A percentile compares a stretch with the other conserved stretches of the same genome.
These are phyloP conservation scores for Sebastes vulpes DNA, from an alignment of 2,797 vertebrate genomes.

Conservation along the genomic window DNA sequence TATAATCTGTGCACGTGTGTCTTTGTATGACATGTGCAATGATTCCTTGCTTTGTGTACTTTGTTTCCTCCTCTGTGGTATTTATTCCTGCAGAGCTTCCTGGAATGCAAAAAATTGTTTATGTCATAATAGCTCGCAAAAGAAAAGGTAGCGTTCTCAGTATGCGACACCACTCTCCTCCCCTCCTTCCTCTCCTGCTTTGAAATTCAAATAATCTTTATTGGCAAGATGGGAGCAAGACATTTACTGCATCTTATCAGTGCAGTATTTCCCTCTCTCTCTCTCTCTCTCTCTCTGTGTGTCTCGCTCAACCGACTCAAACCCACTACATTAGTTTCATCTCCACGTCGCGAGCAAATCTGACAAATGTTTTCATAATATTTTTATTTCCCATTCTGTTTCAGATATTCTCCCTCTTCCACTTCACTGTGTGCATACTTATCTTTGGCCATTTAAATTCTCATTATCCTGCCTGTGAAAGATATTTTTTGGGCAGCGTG, in stretches of 20 bases:
- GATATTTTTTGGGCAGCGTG: neutral
- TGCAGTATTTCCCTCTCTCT: constrained; percentile 11
- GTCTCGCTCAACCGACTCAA: neutral
- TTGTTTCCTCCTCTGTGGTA: neutral
- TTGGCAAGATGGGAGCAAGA: constrained; percentile 44
- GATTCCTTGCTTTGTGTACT: neutral
- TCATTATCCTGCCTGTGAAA: neutral
- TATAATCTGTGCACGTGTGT: neutral
- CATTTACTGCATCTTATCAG: constrained; percentile 55
- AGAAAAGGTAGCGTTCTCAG: neutral
- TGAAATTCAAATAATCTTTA: constrained; percentile 59
- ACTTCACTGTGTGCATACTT: neutral
- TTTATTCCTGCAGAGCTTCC: neutral
- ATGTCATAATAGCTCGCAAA: neutral
- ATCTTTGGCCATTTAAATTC: constrained; percentile 2
- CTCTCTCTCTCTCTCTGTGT: neutral
- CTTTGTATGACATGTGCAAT: neutral
- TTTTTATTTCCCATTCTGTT: constrained; percentile 22
- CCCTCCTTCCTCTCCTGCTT: constrained; percentile 16
- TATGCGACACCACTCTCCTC: neutral
- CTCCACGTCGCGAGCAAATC: neutral
- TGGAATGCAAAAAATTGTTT: constrained; percentile 17
- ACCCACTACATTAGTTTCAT: constrained; percentile 22
- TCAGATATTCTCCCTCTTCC: neutral
- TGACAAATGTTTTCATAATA: constrained; percentile 20